Evolutionary conservation across 2,797 vertebrate species (phyloP), one percentile per base, ranked within the genome.

Genomic region (Telmatherina bonti): DNA sequence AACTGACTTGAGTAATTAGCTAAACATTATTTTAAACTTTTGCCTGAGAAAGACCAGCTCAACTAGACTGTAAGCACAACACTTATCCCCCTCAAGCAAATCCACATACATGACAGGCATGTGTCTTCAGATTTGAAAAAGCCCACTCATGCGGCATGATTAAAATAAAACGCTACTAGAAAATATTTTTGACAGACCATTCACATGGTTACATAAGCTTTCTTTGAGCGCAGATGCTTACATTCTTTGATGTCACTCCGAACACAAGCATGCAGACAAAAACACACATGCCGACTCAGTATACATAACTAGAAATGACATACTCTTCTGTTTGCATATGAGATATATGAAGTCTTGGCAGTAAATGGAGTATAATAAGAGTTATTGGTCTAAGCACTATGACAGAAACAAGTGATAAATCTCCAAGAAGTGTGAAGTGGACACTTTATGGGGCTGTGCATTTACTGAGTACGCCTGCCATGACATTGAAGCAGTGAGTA

Each of bases 371-470:
- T 56, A 74, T 72, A 83, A 77, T 64, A 43, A 61, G 27, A 78
- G 64, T 85, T 88, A 85, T 87, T 67, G 64, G 82, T 61, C 70
- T 61, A 45, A 86, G 78, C 80, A 35, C 60, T 74, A 80, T 79
- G 75, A 80, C 76, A 86, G 85, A 78, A 89, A 78, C 82, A 82
- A 89, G 75, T 82, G 85, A 92, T 89, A 85, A 91, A 93, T 91
- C 80, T 78, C 35, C 0, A 56, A 16, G 61, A 54, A 30, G 75
- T 31, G 72, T 63, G 76, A 83, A 80, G 81, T 62, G 61, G 86
- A 86, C 86, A 82, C 85, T 88, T 89, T 84, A 89, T 91, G 85
- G 83, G 82, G 75, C 77, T 29, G 15, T 18, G 36, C 54, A 2
- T 66, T 76, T 82, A 86, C 89, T 82, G 81, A 91, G 90, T 72